Evolutionary conservation across 2,113 vertebrate species (phyloP).

Genomic region (Columba livia): DNA sequence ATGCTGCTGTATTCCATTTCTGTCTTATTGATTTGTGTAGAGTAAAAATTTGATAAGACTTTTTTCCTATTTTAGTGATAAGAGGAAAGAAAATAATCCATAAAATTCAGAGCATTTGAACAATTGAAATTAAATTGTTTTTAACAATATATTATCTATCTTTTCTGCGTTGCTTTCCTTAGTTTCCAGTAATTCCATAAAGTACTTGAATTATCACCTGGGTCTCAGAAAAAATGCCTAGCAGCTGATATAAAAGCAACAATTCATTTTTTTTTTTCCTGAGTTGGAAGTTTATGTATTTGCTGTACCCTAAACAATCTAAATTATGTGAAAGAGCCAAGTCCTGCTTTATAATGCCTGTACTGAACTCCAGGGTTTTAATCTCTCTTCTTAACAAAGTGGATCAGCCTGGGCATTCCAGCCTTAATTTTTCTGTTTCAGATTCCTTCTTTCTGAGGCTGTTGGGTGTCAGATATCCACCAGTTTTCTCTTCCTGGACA

Average conservation of each 20-base stretch:
- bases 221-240: not conserved
- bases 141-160: not conserved
- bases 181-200: not conserved
- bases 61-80: not conserved
- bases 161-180: not conserved
- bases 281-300: not conserved
- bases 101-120: not conserved
- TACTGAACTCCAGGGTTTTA: not conserved
- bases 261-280: not conserved
- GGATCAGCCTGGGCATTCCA: not conserved
- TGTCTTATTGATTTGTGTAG: not conserved
- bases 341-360: not conserved
- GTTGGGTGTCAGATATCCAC: not conserved
- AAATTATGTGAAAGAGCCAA: not conserved
- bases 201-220: not conserved
- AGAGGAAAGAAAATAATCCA: not conserved
- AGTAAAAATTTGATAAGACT: not conserved
- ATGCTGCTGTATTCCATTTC: not conserved
- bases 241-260: not conserved
- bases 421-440: not conserved
- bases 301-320: not conserved
- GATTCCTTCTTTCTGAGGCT: not conserved
- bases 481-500: not conserved
- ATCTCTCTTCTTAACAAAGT: not conserved
- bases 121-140: not conserved